Evolutionary conservation across 2,888 invertebrate species (phyloP), one percentile per base, ranked within the genome.

Genomic region (Uropetala carovei): DNA sequence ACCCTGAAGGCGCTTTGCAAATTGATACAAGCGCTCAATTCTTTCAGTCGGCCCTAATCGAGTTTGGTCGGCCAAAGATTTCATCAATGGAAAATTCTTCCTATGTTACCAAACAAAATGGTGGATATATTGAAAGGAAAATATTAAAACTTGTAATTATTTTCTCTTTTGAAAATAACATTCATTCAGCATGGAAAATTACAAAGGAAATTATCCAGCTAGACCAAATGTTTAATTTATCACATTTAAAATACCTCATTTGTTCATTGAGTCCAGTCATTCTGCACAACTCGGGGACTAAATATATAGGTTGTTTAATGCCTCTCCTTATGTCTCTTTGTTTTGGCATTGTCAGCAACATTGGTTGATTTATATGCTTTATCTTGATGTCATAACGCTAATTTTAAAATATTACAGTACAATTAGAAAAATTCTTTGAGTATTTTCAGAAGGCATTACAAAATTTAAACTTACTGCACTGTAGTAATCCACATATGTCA

Each of bases 21-120:
- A 98, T 0, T 94, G 94, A 14, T 96, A 94, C 59, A 99, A 95
- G 92, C 97, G 97, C 4, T 96, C 94, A 9, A 98, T 97, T 2
- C 98, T 95, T 1, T 95, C 94, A 9, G 95, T 95, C 0, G 99
- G 98, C 0, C 96, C 96, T 0, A 99, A 96, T 84, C 98, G 96
- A 0, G 98, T 98, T 94, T 97, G 96, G 0, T 96, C 95, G 0
- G 97, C 96, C 93, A 99, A 95, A 0, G 97, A 96, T 92, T 95
- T 96, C 98, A 98, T 98, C 64, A 97, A 94, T 0, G 94, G 95
- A 94, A 97, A 97, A 93, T 97, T 96, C 27, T 94, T 94, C 13
- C 96, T 92, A 22, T 9, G 14, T 10, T 27, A 27, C 13, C 13
- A 75, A 13, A 22, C 1, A 4, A 75, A 75, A 75, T 75, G 4